Evolutionary conservation across 2,888 invertebrate species (phyloP), one percentile per base, ranked within the genome.

Genomic region (Stratiomys singularior): DNA sequence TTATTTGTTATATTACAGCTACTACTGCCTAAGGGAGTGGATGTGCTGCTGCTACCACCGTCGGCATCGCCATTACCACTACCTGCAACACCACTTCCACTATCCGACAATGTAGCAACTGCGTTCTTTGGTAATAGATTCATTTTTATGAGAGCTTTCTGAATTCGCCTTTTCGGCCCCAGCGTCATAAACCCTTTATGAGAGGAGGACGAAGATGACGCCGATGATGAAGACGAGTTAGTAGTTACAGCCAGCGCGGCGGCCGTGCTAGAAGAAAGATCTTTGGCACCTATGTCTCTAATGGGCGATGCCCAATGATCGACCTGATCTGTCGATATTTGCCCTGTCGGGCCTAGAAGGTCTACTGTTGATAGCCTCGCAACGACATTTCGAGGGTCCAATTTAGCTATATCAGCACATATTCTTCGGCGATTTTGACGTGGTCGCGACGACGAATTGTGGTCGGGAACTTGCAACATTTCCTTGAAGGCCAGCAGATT

Each of bases 161-260:
- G 94, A 78, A 97, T 88, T 82, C 94, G 90, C 81, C 93, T 91
- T 84, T 95, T 95, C 74, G 96, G 94, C 1, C 95, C 96, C 79
- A 95, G 89, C 30, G 96, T 96, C 95, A 96, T 96, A 84, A 96
- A 96, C 77, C 94, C 94, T 83, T 93, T 93, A 85, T 92, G 91
- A 84, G 89, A 89, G 81, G 89, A 89, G 64, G 87, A 90, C 80
- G 88, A 90, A 77, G 88, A 90, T 84, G 87, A 89, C 84, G 90
- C 85, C 81, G 87, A 86, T 64, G 89, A 52, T 69, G 79, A 78
- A 25, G 77, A 80, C 1, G 81, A 80, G 4, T 80, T 80, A 1
- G 77, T 56, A 0, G 52, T 27, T 0, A n/a, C 21, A 1, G 64
- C 18, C 18, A 13, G 5, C 11, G 37, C 7, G 18, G 25, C 44